Conservation (phyloP, 2,113 vertebrate genomes). For the Mandrillus leucophaeus region DNA sequence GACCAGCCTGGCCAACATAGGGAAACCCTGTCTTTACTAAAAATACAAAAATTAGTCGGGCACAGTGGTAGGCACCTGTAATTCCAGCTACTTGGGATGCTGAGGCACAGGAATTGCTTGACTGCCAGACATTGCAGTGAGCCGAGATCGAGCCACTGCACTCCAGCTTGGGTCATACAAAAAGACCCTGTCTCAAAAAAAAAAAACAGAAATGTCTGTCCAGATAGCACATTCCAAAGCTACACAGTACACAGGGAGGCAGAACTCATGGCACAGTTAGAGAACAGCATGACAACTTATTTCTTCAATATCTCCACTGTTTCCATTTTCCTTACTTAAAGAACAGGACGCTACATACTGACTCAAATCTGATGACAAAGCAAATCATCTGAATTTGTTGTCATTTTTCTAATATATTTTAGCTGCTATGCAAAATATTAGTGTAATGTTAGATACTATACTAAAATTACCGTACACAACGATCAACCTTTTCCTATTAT, state of each 20-base stretch:
- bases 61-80: too few species aligned
- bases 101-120: too few species aligned
- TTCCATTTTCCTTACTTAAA: not conserved
- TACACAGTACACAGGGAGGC: not conserved
- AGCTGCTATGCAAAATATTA: not conserved
- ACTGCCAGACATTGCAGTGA: too few species aligned
- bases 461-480: not conserved
- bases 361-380: not conserved
- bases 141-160: too few species aligned
- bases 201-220: not conserved
- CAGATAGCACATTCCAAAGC: not conserved
- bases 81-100: too few species aligned
- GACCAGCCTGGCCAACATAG: too few species aligned
- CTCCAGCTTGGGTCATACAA: too few species aligned
- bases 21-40: too few species aligned
- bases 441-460: rapidly evolving
- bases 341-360: not conserved
- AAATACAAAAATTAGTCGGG: too few species aligned
- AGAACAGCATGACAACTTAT: not conserved
- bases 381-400: not conserved
- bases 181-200: too few species aligned
- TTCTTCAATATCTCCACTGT: not conserved
- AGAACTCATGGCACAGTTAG: not conserved
- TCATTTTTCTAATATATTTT: not conserved
- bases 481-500: not conserved